These are phyloP conservation scores for Poeciliopsis paucimaculata DNA, from an alignment of 2,797 vertebrate genomes.

Conservation along the genomic window DNA sequence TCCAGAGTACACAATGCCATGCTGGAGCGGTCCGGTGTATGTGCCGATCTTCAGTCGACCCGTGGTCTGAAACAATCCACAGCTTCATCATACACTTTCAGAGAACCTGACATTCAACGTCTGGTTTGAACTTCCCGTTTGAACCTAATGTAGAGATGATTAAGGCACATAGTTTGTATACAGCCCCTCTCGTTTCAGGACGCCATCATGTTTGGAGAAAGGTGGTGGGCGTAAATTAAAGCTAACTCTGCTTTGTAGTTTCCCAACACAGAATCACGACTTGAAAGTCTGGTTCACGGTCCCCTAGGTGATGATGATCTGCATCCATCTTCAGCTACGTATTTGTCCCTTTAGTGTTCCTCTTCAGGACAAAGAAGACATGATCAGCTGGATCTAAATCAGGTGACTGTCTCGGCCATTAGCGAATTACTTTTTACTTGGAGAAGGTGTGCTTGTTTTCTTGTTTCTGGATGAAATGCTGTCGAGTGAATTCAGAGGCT, in stretches of 20 bases:
- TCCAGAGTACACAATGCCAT: slow-evolving; percentile 98
- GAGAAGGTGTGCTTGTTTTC: neutral
- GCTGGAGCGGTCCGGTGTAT: slow-evolving; percentile 96
- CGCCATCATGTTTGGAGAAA: neutral
- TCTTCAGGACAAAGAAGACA: neutral
- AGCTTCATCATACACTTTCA: neutral
- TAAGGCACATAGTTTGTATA: neutral
- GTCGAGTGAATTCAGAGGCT: neutral
- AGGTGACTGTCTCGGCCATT: neutral
- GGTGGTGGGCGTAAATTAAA: neutral
- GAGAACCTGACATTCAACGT: neutral
- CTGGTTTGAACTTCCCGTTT: neutral
- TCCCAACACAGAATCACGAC: neutral
- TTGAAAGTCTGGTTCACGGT: neutral
- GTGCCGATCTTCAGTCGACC: slow-evolving; percentile 98
- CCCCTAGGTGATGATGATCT: neutral
- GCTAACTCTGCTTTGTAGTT: neutral
- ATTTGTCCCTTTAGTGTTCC: neutral
- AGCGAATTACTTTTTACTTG: neutral
- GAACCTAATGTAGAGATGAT: neutral
- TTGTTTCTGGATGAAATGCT: neutral
- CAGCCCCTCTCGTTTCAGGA: neutral
- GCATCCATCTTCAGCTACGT: neutral
- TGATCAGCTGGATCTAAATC: neutral
- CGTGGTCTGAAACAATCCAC: slow-evolving; percentile 81